Evolutionary conservation across 2,888 invertebrate genomes (phyloP).

Genomic region (Melanophora roralis): DNA sequence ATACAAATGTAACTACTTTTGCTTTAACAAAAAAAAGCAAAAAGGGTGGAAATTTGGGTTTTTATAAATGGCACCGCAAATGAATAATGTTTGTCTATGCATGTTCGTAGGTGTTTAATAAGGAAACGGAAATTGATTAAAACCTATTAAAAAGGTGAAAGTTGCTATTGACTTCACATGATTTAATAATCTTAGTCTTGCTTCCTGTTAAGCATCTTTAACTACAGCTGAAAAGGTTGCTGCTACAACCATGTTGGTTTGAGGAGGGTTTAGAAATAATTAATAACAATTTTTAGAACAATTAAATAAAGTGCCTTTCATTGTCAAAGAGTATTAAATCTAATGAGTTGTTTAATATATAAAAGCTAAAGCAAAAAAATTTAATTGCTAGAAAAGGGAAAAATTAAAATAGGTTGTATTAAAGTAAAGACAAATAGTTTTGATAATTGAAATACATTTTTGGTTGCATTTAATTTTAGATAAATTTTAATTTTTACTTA

Average conservation of each 20-base stretch:
- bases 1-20: neutral
- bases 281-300: constrained; percentile 34
- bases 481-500: no score
- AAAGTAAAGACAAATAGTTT: no score
- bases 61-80: constrained; percentile 9
- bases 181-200: constrained; percentile 29
- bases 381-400: neutral
- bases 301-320: constrained; percentile 24
- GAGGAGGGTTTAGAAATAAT: constrained; percentile 17
- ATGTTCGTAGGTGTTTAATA: constrained; percentile 43
- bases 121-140: constrained; percentile 60
- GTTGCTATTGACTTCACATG: constrained; percentile 30
- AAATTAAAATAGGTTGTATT: neutral
- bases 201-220: neutral
- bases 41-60: neutral
- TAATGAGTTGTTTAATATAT: constrained; percentile 2
- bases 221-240: neutral
- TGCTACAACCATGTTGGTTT: neutral
- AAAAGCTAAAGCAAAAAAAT: neutral
- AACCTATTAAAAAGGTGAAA: constrained; percentile 55
- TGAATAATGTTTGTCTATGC: constrained; percentile 8
- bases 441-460: no score
- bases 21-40: neutral
- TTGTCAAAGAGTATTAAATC: neutral
- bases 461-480: no score